Evolutionary conservation across 2,797 vertebrate species (phyloP), one percentile per base, ranked within the genome.

Genomic region (Pangasius sanitwongsei): DNA sequence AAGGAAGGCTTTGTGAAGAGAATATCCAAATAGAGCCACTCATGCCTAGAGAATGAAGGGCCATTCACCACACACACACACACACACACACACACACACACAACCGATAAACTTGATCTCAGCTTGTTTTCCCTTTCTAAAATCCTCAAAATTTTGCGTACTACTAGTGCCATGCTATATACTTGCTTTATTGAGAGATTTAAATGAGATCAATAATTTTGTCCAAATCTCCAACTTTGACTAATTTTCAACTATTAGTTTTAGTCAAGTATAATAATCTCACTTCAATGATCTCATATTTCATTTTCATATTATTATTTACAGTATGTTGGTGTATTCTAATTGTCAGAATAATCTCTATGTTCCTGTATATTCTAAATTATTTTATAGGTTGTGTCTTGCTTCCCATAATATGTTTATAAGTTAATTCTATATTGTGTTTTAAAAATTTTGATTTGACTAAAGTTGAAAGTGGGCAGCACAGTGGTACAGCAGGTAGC

Each of bases 1-100:
- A 96, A 96, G 94, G 89, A 85, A 86, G 93, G 93, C 95, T 96
- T 96, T 96, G 96, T 96, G 93, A 92, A 89, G 92, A 93, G 92
- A 94, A 91, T 92, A 95, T 92, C 93, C 94, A 95, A 95, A 95
- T 95, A 96, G 92, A 91, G 92, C 90, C 93, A 95, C 94, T 95
- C 95, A 96, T 93, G 94, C 93, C 95, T 93, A 90, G 94, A 94
- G 92, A 88, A 86, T 92, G 92, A 93, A 91, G 85, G 87, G 59
- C 86, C 77, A 89, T 86, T 83, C 83, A 78, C 77, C 55, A 83
- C 70, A 65, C 88, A 72, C 87, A 78, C 88, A 91, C 85, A 85
- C 87, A 88, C 84, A 87, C 85, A 70, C 88, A 91, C 87, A 83
- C 67, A 88, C 57, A 88, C 13, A 70, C 61, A 53, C 83, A 85